Percentiles rank a stretch among this genome's conserved stretches.
Evolutionary conservation across 2,797 vertebrate species (phyloP).

Genomic region (Halcyon leucocephala): DNA sequence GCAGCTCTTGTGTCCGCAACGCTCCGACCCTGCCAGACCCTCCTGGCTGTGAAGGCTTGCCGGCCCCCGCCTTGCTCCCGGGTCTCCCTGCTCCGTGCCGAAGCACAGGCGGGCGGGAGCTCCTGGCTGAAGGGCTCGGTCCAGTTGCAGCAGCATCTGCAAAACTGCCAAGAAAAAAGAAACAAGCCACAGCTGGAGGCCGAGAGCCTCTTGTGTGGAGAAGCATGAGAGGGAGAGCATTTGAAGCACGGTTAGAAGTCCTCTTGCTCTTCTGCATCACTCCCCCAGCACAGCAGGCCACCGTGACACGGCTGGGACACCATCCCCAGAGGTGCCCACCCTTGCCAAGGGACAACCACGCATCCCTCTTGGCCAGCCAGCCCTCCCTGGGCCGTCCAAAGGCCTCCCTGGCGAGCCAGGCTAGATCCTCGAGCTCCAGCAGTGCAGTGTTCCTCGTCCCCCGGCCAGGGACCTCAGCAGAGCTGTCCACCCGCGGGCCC

Average conservation of each 20-base stretch:
- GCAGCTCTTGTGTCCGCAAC: neutral
- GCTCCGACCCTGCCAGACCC: neutral
- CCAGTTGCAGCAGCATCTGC: neutral
- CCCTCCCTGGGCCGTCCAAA: neutral
- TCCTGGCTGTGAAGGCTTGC: no score
- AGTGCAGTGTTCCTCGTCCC: no score
- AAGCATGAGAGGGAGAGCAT: neutral
- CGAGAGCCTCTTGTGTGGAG: neutral
- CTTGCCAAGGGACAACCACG: neutral
- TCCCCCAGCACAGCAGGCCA: neutral
- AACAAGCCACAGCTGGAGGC: neutral
- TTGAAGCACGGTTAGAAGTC: neutral
- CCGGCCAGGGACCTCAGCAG: rapidly evolving
- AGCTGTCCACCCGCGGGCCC: neutral
- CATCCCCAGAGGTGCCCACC: neutral
- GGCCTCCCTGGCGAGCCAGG: neutral
- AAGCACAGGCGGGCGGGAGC: neutral
- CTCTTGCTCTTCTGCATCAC: neutral
- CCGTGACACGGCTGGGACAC: neutral
- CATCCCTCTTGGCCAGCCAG: rapidly evolving
- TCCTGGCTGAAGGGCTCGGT: neutral
- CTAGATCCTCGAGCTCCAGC: neutral
- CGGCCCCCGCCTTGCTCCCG: rapidly evolving
- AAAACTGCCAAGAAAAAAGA: neutral
- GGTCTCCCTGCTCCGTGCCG: rapidly evolving